Base-by-base conservation (phyloP, 2,113 vertebrate genomes). In the Zosterops japonicus region DNA sequence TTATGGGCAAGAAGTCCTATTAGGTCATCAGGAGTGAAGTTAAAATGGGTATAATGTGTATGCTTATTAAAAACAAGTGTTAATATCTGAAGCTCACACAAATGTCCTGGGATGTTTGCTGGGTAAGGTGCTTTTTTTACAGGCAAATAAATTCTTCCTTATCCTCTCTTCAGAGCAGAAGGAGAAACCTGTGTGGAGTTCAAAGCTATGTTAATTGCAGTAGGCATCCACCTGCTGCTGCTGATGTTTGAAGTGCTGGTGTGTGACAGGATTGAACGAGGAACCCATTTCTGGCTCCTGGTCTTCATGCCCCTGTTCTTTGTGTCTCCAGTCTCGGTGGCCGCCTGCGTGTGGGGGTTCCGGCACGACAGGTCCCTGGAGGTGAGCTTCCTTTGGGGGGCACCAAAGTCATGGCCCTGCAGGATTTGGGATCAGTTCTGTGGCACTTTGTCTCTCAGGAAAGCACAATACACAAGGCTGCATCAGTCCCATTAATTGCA, bases 281-380 rank as follows among this genome's bases (percentile, higher is more conserved):
- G 98, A 60, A 97, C 95, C 71, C 99, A 99, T 94, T 99, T 98
- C 96, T 99, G 99, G 99, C 98, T 99, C 3, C 97, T 99, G 42
- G 99, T 99, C 96, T 99, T 99, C 97, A 99, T 99, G 99, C 99
- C 99, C 0, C 98, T 99, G 22, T 99, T 99, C 98, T 99, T 99
- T 59, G 99, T 99, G 52, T 99, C 99, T 9, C 99, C 99, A 0
- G 99, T 99, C 25, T 99, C 99, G 1, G 99, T 99, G 17, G 99
- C 99, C 14, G 99, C 99, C 4, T 99, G 99, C 7, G 99, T 99
- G 39, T 99, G 99, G 99, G 99, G 99, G 21, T 99, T 99, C 96
- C 98, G 99, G 72, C 99, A 99, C 18, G 99, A 99, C 97, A 98
- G 99, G 76, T 99, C 99, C 10, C 98, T 99, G 24, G 99, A 99